Base-by-base conservation (phyloP, 2,797 vertebrate genomes). In the Lithobates pipiens region DNA sequence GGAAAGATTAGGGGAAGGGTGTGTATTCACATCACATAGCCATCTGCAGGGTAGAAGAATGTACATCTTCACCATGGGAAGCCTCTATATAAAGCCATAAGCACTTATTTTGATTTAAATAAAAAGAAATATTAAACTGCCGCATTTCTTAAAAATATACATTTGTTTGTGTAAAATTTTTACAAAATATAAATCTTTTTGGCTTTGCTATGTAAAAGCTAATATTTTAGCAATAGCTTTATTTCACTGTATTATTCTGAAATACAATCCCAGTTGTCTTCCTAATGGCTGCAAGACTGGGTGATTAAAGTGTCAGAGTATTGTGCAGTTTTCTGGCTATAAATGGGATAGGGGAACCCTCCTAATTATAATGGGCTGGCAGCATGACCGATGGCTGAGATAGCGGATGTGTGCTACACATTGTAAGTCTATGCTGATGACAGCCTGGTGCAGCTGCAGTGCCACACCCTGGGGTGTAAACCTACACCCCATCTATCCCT, bases 361-460 rank as follows among this genome's bases (percentile, higher is more conserved):
- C 83, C 83, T 68, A 71, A 72, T 65, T 84, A 44, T 57, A 42
- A 77, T 67, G 63, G 78, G 68, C 13, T 77, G 82, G 44, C 69
- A 85, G 1, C 29, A 21, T 80, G 84, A 77, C 23, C 8, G 77
- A 54, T 44, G 77, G 77, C 77, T 72, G 6, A 39, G 36, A 34
- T 80, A 80, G 69, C 61, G 80, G 74, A 82, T 86, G 65, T 67
- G 74, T n/a, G 16, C 46, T 72, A 36, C 13, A 23, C 42, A 76
- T 68, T 63, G 63, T 76, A 54, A 65, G 50, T 10, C 50, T 68
- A 70, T 42, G 65, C 65, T 79, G 69, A 54, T 87, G 85, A 76
- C 67, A 71, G 67, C 27, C 16, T 65, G 75, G 80, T 82, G 50
- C 85, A 86, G 85, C 85, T 86, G 85, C 80, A 86, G 68, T 87